These are phyloP conservation scores for Rhamnusium bicolor DNA, from an alignment of 2,888 invertebrate species.

Conservation along the genomic window DNA sequence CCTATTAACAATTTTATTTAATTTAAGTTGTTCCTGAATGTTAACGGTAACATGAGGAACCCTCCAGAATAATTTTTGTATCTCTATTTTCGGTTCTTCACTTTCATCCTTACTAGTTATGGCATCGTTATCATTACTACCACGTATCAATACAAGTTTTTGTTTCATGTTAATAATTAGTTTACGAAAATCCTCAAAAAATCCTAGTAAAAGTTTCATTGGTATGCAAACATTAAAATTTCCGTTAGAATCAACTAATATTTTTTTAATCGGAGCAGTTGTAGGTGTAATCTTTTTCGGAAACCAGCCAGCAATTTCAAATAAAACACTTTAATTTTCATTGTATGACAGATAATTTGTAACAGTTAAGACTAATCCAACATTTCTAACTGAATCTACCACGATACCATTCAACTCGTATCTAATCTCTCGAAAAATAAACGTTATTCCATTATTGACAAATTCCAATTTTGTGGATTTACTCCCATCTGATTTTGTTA, in stretches of 20 bases:
- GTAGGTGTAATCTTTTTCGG: conserved; percentile 1
- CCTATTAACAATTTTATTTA: conserved; percentile 33
- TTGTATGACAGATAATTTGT: conserved; percentile 29
- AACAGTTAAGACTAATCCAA: conserved; percentile 27
- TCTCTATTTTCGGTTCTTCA: conserved; percentile 36
- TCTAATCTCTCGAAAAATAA: conserved; percentile 40
- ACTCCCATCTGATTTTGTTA: conserved; percentile 16
- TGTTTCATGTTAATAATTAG: conserved; percentile 6
- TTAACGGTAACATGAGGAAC: conserved; percentile 39
- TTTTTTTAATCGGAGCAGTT: neutral
- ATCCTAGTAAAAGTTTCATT: conserved; percentile 29
- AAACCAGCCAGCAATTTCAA: conserved; percentile 36
- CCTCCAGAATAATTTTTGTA: conserved; percentile 40
- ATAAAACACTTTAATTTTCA: conserved; percentile 19
- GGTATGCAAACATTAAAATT: conserved; percentile 38
- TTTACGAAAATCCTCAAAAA: conserved; percentile 43
- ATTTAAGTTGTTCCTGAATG: conserved; percentile 29
- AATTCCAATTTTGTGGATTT: neutral
- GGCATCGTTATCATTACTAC: conserved; percentile 8
- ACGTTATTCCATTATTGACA: neutral
- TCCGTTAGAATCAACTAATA: conserved; percentile 21
- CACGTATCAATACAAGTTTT: neutral
- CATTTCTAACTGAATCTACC: conserved; percentile 24
- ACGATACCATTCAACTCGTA: conserved; percentile 48
- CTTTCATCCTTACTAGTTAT: conserved; percentile 17